Percentiles rank a stretch among this genome's conserved stretches.
phyloP scores from a whole-genome alignment of 2,797 vertebrate species.

The Pygocentrus nattereri region DNA sequence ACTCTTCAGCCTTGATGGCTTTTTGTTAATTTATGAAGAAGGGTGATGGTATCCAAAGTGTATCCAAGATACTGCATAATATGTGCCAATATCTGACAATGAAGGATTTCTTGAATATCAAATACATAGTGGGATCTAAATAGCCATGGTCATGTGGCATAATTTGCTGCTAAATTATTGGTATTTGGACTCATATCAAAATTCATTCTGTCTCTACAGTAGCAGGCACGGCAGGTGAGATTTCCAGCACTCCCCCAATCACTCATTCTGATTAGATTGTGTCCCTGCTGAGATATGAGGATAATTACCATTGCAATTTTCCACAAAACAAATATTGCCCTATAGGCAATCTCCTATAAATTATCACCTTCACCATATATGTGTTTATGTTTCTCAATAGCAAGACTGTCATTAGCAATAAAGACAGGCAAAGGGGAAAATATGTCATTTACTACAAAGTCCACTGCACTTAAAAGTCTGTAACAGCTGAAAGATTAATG shows the following conservation, averaged over 20 bases:
- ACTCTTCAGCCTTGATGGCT: background rate
- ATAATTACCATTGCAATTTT: constrained; percentile 49
- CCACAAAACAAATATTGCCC: constrained; percentile 48
- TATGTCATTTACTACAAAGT: background rate
- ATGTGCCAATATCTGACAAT: constrained; percentile 16
- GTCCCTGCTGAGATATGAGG: constrained; percentile 43
- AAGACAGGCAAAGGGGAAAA: constrained; percentile 6
- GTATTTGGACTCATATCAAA: constrained; percentile 27
- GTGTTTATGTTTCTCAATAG: constrained; percentile 23
- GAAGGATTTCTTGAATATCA: constrained; percentile 4
- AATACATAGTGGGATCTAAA: constrained; percentile 10
- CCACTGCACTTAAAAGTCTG: background rate
- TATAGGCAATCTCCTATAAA: constrained; percentile 40
- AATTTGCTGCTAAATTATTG: constrained; percentile 35
- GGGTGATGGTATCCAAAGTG: background rate
- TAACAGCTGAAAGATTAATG: constrained; percentile 13
- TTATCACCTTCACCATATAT: constrained; percentile 38
- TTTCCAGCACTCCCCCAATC: constrained; percentile 19
- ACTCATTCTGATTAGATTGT: constrained; percentile 50
- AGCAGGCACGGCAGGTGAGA: constrained; percentile 32
- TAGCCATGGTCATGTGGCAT: constrained; percentile 15
- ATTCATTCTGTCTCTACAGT: constrained; percentile 34
- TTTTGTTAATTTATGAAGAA: background rate
- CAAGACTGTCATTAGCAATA: constrained; percentile 23
- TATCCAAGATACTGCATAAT: background rate